phyloP scores from a whole-genome alignment of 2,888 invertebrate genomes.

The Xanthorhoe spadicearia region DNA sequence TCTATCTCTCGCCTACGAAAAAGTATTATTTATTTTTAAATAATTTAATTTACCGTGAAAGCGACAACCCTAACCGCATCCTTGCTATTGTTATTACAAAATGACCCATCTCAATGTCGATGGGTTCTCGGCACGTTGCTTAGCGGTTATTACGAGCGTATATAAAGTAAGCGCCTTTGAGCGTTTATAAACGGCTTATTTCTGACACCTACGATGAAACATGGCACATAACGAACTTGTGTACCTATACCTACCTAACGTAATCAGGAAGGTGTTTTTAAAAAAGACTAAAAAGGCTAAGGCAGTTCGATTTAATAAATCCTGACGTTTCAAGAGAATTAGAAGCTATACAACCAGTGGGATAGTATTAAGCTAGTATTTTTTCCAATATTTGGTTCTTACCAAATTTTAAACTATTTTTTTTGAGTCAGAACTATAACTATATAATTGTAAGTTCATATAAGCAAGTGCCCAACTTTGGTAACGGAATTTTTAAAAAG shows the following conservation, averaged over 20 bases:
- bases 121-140: constrained; percentile 66
- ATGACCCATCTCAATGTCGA: constrained; percentile 84
- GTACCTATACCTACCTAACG: no score
- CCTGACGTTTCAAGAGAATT: no score
- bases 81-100: constrained; percentile 78
- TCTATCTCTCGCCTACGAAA: not conserved
- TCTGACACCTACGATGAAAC: constrained; percentile 81
- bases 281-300: not conserved
- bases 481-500: no score
- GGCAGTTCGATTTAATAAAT: not conserved
- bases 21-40: not conserved
- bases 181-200: constrained; percentile 77
- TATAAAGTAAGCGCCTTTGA: constrained; percentile 65
- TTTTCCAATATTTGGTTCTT: no score
- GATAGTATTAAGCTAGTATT: no score
- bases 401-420: no score
- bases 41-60: not conserved
- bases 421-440: no score
- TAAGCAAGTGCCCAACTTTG: no score
- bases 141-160: constrained; percentile 50
- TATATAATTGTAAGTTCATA: no score
- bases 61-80: constrained; percentile 61
- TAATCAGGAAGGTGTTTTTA: constrained; percentile 7
- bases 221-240: constrained; percentile 66
- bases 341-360: no score